Conservation (phyloP, 2,888 invertebrate genomes). For the Onchidella celtica region DNA sequence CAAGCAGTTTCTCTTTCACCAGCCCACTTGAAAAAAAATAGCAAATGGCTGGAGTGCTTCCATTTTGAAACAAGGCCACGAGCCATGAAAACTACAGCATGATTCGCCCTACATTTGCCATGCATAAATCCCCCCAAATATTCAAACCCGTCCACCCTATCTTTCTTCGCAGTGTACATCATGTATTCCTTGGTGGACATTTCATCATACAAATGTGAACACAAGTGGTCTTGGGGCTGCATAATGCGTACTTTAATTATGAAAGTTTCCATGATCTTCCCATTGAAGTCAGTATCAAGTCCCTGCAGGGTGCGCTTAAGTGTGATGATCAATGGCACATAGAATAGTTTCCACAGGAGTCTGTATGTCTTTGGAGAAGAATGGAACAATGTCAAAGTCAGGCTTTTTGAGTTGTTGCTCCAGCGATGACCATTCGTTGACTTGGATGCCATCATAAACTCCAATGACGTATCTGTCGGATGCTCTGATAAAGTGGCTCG, state of each 20-base stretch:
- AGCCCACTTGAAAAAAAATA: slow-evolving; percentile 8
- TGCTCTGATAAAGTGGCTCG: neutral
- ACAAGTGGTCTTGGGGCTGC: neutral
- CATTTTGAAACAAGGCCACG: neutral
- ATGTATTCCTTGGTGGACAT: slow-evolving; percentile 19
- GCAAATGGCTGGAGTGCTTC: slow-evolving; percentile 32
- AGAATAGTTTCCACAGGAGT: slow-evolving; percentile 1
- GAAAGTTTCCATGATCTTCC: neutral
- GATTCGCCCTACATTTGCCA: slow-evolving; percentile 6
- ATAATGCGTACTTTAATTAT: neutral
- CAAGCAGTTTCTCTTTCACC: neutral
- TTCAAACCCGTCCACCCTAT: slow-evolving; percentile 23
- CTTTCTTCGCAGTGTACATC: neutral
- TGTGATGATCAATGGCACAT: neutral
- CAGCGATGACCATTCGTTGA: neutral
- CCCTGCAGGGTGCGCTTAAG: neutral
- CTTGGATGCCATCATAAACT: neutral
- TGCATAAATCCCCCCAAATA: slow-evolving; percentile 5
- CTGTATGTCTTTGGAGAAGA: slow-evolving; percentile 4
- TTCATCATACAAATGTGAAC: slow-evolving; percentile 15
- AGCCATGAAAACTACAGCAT: slow-evolving; percentile 17
- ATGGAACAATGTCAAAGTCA: neutral
- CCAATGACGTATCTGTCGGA: neutral
- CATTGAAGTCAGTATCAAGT: neutral
- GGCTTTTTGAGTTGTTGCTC: neutral